A percentile compares a stretch with the other conserved stretches of the same genome.
phyloP scores from a whole-genome alignment of 2,797 vertebrate genomes.

The Triplophysa bombifrons region DNA sequence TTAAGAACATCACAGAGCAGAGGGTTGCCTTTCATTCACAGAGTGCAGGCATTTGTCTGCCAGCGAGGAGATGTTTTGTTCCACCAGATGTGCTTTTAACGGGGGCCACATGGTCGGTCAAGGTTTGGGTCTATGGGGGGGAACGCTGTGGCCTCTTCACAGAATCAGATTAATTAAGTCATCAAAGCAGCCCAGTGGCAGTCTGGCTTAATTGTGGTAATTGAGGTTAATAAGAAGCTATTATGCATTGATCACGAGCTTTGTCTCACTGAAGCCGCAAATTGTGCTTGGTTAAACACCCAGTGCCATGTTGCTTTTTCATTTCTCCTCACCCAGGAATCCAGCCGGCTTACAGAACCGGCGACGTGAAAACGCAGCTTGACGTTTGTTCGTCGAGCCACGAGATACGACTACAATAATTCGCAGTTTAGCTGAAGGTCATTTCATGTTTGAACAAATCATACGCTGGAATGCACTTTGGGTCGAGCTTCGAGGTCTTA shows the following conservation, averaged over 20 bases:
- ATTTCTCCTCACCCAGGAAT: conserved; percentile 35
- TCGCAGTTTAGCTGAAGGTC: conserved; percentile 32
- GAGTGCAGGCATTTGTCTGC: conserved; percentile 81
- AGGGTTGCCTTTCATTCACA: conserved; percentile 76
- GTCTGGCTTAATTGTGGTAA: conserved; percentile 84
- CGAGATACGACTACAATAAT: conserved; percentile 7
- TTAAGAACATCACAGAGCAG: conserved; percentile 80
- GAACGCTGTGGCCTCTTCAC: conserved; percentile 69
- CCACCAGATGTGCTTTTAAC: conserved; percentile 80
- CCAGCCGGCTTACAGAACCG: neutral
- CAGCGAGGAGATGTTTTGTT: conserved; percentile 76
- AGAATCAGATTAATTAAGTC: conserved; percentile 85
- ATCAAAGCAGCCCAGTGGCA: conserved; percentile 82
- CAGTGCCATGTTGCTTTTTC: conserved; percentile 37
- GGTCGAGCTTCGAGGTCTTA: conserved; percentile 31
- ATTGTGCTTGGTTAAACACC: conserved; percentile 81
- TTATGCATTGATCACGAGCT: conserved; percentile 83
- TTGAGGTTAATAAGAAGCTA: conserved; percentile 85
- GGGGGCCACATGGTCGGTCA: conserved; percentile 79
- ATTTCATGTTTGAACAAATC: conserved; percentile 22
- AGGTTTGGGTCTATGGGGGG: conserved; percentile 65
- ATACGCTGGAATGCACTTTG: neutral
- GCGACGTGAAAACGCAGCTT: neutral
- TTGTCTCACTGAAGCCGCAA: conserved; percentile 82
- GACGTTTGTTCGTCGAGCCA: neutral